A percentile compares a stretch with the other conserved stretches of the same genome.
phyloP scores from a whole-genome alignment of 2,113 vertebrate genomes.

The Perca schrenkii region DNA sequence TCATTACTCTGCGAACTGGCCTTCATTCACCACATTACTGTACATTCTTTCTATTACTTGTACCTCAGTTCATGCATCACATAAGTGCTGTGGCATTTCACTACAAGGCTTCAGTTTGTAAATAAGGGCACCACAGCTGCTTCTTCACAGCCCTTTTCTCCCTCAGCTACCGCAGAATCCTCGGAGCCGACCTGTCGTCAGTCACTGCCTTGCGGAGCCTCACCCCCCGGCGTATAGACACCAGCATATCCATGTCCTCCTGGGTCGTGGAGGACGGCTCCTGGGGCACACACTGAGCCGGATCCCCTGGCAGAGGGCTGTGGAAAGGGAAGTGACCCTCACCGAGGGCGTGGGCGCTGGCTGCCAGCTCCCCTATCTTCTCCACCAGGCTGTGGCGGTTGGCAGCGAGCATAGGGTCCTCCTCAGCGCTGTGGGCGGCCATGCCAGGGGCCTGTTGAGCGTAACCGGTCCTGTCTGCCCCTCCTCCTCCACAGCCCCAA shows the following conservation, averaged over 20 bases:
- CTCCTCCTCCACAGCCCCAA: constrained; percentile 84
- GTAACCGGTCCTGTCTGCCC: constrained; percentile 82
- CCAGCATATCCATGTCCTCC: constrained; percentile 91
- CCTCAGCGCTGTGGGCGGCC: constrained; percentile 78
- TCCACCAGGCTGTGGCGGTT: constrained; percentile 98
- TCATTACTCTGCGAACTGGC: constrained; percentile 52
- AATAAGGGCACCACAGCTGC: constrained; percentile 33
- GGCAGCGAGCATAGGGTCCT: constrained; percentile 92
- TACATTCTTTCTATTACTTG: constrained; percentile 38
- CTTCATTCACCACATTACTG: constrained; percentile 46
- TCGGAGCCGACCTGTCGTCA: constrained; percentile 95
- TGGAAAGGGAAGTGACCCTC: constrained; percentile 96
- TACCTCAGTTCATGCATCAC: constrained; percentile 58
- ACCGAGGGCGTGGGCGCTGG: constrained; percentile 92
- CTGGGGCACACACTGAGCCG: constrained; percentile 62
- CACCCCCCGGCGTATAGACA: constrained; percentile 94
- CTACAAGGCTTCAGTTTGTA: constrained; percentile 59
- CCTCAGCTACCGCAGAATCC: constrained; percentile 88
- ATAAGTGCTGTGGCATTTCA: constrained; percentile 52
- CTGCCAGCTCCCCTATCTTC: constrained; percentile 98
- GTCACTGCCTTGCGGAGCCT: constrained; percentile 93
- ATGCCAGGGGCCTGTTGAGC: constrained; percentile 72
- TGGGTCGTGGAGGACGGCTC: constrained; percentile 59
- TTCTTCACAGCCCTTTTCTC: constrained; percentile 25
- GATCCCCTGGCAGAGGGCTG: constrained; percentile 50